Percentiles rank a stretch among this genome's conserved stretches.
Conservation (phyloP, 2,113 vertebrate species). For the Bombycilla garrulus region DNA sequence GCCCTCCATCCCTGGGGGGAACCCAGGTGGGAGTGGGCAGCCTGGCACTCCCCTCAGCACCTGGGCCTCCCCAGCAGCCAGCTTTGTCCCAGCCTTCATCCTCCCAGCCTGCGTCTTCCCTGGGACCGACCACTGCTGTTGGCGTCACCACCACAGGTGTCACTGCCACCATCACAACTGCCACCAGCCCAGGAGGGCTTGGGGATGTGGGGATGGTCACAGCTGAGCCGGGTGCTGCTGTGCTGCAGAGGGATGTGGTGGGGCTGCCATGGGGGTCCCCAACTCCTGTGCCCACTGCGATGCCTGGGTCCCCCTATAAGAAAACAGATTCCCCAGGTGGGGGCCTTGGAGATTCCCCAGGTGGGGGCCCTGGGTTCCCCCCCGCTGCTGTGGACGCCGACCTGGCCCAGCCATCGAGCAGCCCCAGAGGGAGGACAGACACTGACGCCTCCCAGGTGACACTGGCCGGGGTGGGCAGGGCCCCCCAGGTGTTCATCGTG, state of each 20-base stretch:
- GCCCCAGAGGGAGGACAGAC: fast-evolving
- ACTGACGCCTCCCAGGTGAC: fast-evolving
- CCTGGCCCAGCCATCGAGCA: not conserved
- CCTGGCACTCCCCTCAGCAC: not conserved
- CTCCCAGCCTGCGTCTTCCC: not conserved
- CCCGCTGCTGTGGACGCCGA: not conserved
- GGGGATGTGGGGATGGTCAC: fast-evolving
- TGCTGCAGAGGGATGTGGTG: not conserved
- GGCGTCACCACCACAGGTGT: fast-evolving
- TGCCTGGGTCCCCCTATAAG: not conserved
- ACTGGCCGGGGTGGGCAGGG: not conserved
- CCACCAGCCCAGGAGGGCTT: fast-evolving
- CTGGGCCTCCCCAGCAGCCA: not conserved
- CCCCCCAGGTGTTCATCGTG: conserved; percentile 19
- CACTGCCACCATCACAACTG: not conserved
- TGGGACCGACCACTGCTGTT: fast-evolving
- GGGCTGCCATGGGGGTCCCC: not conserved
- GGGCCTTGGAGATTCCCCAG: fast-evolving
- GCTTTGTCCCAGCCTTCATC: fast-evolving
- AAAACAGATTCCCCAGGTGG: no score
- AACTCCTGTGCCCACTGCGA: fast-evolving
- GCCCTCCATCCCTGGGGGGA: not conserved
- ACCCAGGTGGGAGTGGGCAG: not conserved
- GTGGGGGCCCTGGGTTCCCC: not conserved
- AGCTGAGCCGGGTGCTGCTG: fast-evolving